A percentile compares a stretch with the other conserved stretches of the same genome.
Evolutionary conservation across 2,113 vertebrate genomes (phyloP).

Genomic region (Neodon shergylaensis): DNA sequence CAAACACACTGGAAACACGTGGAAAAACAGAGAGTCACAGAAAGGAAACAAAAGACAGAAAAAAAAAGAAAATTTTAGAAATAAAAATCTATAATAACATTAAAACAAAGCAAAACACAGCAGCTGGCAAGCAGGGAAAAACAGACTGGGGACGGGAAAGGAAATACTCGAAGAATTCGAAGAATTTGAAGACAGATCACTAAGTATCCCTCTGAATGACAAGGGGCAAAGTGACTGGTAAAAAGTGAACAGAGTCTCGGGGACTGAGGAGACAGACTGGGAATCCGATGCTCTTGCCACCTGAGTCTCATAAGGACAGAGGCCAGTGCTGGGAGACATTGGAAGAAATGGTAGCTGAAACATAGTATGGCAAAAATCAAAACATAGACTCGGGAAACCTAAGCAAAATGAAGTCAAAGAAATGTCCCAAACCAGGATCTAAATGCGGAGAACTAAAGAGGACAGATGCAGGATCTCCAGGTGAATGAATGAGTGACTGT

Average conservation of each 20-base stretch:
- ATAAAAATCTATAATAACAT: background rate
- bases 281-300: background rate
- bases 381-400: background rate
- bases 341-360: background rate
- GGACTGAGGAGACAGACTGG: background rate
- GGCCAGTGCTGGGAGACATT: background rate
- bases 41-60: background rate
- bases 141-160: background rate
- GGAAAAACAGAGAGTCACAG: background rate
- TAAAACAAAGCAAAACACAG: background rate
- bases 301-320: background rate
- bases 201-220: background rate
- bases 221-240: background rate
- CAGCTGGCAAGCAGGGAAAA: background rate
- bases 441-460: background rate
- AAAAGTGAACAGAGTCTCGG: constrained; percentile 6
- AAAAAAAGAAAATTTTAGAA: background rate
- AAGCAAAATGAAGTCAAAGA: constrained; percentile 31
- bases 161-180: background rate
- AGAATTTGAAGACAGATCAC: background rate
- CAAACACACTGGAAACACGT: background rate
- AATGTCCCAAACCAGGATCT: background rate
- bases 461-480: background rate
- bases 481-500: constrained; percentile 6
- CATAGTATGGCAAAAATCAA: background rate